Conservation (phyloP, 2,888 invertebrate genomes). For the Allophyes oxyacanthae region DNA sequence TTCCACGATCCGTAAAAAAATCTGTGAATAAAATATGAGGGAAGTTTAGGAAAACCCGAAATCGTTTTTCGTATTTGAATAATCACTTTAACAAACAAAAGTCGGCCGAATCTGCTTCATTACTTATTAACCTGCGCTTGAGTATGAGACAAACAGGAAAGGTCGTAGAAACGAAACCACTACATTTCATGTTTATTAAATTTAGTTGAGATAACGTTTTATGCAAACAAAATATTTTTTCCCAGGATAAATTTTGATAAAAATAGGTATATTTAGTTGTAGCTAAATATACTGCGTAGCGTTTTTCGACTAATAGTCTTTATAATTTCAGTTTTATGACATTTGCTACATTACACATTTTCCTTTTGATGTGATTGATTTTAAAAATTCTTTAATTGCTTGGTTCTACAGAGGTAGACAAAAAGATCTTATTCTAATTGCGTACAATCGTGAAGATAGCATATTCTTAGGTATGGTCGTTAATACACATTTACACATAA, state of each 20-base stretch:
- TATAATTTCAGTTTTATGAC: no score
- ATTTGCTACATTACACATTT: no score
- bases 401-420: no score
- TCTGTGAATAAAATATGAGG: constrained; percentile 88
- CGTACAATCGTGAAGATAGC: no score
- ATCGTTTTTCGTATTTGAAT: constrained; percentile 89
- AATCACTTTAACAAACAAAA: constrained; percentile 89
- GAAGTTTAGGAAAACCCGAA: constrained; percentile 86
- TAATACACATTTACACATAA: no score
- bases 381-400: no score
- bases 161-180: constrained; percentile 42
- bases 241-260: constrained; percentile 11
- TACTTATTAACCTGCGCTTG: constrained; percentile 86
- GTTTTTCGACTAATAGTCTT: no score
- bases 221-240: constrained; percentile 19
- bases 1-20: constrained; percentile 83
- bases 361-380: no score
- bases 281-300: no score
- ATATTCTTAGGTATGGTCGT: no score
- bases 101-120: constrained; percentile 84
- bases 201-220: constrained; percentile 53
- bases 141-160: constrained; percentile 74
- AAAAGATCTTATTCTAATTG: no score
- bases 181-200: constrained; percentile 47
- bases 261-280: no score